Conservation (phyloP, 2,888 invertebrate species). For the Lasioglossum figueresi region DNA sequence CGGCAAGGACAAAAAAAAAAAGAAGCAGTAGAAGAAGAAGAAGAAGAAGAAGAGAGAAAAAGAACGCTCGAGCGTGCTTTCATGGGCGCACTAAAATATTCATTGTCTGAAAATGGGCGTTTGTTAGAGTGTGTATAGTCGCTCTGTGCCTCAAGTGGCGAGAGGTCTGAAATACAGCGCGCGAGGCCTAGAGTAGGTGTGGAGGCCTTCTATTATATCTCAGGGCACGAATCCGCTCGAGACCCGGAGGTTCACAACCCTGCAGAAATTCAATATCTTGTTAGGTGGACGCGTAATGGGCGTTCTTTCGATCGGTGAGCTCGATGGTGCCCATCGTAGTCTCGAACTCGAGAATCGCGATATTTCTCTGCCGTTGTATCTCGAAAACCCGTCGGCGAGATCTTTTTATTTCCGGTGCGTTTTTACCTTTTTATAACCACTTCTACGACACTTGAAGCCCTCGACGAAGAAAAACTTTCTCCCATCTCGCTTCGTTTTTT, state of each 20-base stretch:
- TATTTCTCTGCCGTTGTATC: conserved; percentile 15
- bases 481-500: conserved; percentile 24
- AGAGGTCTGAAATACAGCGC: conserved; percentile 59
- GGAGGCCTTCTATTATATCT: conserved; percentile 75
- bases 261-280: conserved; percentile 73
- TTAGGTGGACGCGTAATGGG: conserved; percentile 63
- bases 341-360: conserved; percentile 53
- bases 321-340: conserved; percentile 47
- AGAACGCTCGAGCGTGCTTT: conserved; percentile 71
- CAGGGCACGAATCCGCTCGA: conserved; percentile 69
- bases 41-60: conserved; percentile 23
- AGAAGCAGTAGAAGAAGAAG: conserved; percentile 15
- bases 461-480: conserved; percentile 1
- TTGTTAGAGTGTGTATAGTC: conserved; percentile 73
- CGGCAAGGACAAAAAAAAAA: conserved; percentile 57
- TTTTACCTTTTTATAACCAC: conserved; percentile 18
- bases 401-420: conserved; percentile 19
- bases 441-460: neutral
- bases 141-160: conserved; percentile 58
- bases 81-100: conserved; percentile 78
- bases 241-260: conserved; percentile 58
- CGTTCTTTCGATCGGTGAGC: conserved; percentile 60
- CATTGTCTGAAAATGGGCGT: conserved; percentile 79
- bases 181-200: conserved; percentile 54
- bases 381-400: conserved; percentile 18